These are phyloP conservation scores for Hippocampus barbouri DNA, from an alignment of 2,113 vertebrate species.

Conservation along the genomic window DNA sequence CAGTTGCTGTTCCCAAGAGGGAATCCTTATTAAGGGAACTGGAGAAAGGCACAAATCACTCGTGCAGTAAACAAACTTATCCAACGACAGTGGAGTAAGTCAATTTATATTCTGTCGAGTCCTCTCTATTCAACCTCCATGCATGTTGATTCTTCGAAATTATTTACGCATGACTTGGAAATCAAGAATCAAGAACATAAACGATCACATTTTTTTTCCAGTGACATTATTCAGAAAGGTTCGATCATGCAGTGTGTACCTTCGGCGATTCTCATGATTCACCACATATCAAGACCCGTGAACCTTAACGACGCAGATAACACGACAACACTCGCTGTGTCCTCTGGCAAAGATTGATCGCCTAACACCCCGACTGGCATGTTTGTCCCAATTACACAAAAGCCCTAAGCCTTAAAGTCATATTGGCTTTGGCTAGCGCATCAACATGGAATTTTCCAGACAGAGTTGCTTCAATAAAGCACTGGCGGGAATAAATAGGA, in stretches of 20 bases:
- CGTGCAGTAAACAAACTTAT: background rate
- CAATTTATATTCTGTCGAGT: background rate
- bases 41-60: background rate
- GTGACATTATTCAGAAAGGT: slow-evolving; percentile 12
- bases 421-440: slow-evolving; percentile 77
- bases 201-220: slow-evolving; percentile 23
- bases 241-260: slow-evolving; percentile 30
- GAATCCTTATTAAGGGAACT: background rate
- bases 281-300: slow-evolving; percentile 14
- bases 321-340: slow-evolving; percentile 43
- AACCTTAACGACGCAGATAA: slow-evolving; percentile 54
- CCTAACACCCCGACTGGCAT: slow-evolving; percentile 64
- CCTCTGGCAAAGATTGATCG: slow-evolving; percentile 57
- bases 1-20: background rate
- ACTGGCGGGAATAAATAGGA: slow-evolving; percentile 56
- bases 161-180: slow-evolving; percentile 16
- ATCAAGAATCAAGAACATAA: slow-evolving; percentile 9
- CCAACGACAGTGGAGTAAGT: background rate
- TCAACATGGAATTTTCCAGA: slow-evolving; percentile 53
- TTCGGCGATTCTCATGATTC: background rate
- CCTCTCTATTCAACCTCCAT: background rate
- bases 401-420: slow-evolving; percentile 79
- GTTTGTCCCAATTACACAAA: slow-evolving; percentile 87
- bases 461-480: slow-evolving; percentile 49
- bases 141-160: background rate